Percentiles rank a stretch among this genome's conserved stretches.
These are phyloP conservation scores for Mycteria americana DNA, from an alignment of 2,797 vertebrate species.

Conservation along the genomic window DNA sequence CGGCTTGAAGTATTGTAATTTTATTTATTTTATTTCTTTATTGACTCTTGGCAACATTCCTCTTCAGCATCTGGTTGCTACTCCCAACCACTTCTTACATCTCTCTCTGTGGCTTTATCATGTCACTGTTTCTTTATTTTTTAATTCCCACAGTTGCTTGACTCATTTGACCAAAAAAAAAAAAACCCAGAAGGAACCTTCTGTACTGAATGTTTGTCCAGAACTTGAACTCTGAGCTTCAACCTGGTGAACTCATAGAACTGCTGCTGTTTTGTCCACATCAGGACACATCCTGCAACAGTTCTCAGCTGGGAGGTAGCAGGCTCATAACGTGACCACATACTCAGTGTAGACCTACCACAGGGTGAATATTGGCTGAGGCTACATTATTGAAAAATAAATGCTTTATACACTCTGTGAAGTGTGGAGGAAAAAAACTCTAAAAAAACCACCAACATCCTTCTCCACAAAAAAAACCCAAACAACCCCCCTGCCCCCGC, in stretches of 20 bases:
- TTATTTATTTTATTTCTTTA: not conserved
- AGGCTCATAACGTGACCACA: not conserved
- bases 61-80: not conserved
- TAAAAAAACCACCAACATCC: fast-evolving
- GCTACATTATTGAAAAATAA: not conserved
- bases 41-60: not conserved
- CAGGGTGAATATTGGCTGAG: not conserved
- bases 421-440: fast-evolving
- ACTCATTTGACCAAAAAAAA: not conserved
- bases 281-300: not conserved
- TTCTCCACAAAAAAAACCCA: not conserved
- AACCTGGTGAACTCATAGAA: not conserved
- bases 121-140: not conserved
- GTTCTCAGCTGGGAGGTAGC: not conserved
- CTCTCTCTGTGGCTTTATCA: not conserved
- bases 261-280: not conserved
- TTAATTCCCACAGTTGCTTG: not conserved
- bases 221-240: not conserved
- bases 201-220: not conserved
- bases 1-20: not conserved
- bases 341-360: not conserved
- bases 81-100: not conserved
- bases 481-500: fast-evolving
- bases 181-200: fast-evolving
- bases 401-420: not conserved